phyloP scores from a whole-genome alignment of 1,140 invertebrate species.

The Drosophila sucinea region DNA sequence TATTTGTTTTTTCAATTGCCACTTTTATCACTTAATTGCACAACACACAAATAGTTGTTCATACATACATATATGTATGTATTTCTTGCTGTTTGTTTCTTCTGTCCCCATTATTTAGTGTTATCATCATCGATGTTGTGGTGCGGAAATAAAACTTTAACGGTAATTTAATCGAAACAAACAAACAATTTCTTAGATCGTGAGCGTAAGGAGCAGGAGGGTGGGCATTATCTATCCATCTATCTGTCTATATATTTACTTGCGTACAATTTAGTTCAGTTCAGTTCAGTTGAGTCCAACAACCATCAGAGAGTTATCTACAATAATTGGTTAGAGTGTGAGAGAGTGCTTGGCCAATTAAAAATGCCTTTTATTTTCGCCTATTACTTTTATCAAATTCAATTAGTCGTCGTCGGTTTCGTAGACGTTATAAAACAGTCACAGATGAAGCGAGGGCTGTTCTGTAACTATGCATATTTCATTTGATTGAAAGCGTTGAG shows the following conservation, averaged over 20 bases:
- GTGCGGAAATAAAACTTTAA: slow-evolving; percentile 41
- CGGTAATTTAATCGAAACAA: slow-evolving; percentile 32
- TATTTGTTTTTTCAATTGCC: too few species aligned
- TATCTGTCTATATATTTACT: neutral
- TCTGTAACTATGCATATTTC: neutral
- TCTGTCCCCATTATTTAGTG: too few species aligned
- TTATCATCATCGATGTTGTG: slow-evolving; percentile 19
- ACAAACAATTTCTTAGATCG: slow-evolving; percentile 24
- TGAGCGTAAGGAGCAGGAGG: slow-evolving; percentile 11
- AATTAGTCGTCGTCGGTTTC: slow-evolving; percentile 51
- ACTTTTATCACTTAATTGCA: too few species aligned
- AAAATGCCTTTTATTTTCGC: slow-evolving; percentile 35
- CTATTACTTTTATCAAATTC: slow-evolving; percentile 65
- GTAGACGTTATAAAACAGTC: neutral
- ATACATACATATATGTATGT: too few species aligned
- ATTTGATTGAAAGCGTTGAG: too few species aligned
- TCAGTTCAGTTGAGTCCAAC: neutral
- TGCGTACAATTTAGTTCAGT: slow-evolving; percentile 3
- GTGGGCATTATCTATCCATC: neutral
- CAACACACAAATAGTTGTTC: too few species aligned
- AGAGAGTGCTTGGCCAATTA: slow-evolving; percentile 61
- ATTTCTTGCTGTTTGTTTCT: too few species aligned
- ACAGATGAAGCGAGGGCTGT: neutral
- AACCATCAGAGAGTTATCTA: slow-evolving; percentile 29
- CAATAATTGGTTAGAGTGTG: slow-evolving; percentile 56